Base-by-base conservation (phyloP, 2,113 vertebrate genomes). In the Gorsachius goisagi region DNA sequence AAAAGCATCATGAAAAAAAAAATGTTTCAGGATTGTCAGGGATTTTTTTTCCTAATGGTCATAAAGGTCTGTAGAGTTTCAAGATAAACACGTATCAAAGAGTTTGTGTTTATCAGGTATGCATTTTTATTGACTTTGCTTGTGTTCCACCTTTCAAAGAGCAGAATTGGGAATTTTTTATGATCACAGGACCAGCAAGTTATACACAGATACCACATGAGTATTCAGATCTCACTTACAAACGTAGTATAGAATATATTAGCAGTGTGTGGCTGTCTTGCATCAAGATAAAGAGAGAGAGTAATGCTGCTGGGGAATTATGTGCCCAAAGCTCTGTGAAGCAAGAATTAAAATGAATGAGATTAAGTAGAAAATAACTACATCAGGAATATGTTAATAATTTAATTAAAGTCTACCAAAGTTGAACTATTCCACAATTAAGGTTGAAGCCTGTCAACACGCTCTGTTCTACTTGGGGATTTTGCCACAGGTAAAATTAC, bases 351-450 rank as follows among this genome's bases (percentile, higher is more conserved):
- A 96, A 97, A 95, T 94, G 95, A 96, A 94, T 82, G 93, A 93
- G 83, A 97, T 96, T 96, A 97, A 90, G 78, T 23, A 87, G 89
- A 96, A 97, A 97, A 97, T 96, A 97, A 94, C 78, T 95, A 93
- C 88, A 95, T 96, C 92, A 89, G 80, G 94, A 95, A 94, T 91
- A 83, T 95, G 88, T 90, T 96, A 96, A 71, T 95, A 87, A 96
- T 92, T 97, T 97, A 96, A 97, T 97, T 98, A 97, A 97, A 95
- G 76, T 82, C 72, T 89, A 62, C 77, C 93, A 53, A 94, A 95
- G 88, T 77, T 96, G 94, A 94, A 93, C 79, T 97, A 27, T 92
- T 97, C 77, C 87, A 50, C 71, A 96, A 85, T 92, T 96, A 92
- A 95, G 69, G 79, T 23, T 68, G 67, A 97, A 94, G 72, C 35